phyloP scores from a whole-genome alignment of 2,797 vertebrate species.

The Lycodopsis pacificus region DNA sequence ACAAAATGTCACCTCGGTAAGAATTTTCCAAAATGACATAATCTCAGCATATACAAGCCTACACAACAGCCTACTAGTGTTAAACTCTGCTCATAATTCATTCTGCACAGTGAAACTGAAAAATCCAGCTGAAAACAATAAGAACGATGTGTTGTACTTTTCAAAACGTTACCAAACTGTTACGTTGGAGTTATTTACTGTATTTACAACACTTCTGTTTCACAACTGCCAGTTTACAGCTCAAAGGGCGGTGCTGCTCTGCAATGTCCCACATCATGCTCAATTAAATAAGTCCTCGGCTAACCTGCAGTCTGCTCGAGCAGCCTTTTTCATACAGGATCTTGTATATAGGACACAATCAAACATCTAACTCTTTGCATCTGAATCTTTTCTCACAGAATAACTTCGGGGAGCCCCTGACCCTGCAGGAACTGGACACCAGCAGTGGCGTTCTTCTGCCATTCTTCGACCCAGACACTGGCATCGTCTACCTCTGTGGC shows the following conservation, averaged over 20 bases:
- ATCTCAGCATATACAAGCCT: neutral
- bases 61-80: neutral
- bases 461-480: constrained; percentile 92
- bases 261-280: constrained; percentile 8
- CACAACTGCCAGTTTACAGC: constrained; percentile 40
- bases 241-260: constrained; percentile 4
- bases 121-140: neutral
- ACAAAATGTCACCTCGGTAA: neutral
- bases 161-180: constrained; percentile 8
- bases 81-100: neutral
- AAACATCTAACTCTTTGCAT: neutral
- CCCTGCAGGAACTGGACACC: constrained; percentile 92
- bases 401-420: constrained; percentile 86
- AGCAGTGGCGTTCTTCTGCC: constrained; percentile 93
- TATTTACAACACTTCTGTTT: constrained; percentile 31
- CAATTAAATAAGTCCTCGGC: constrained; percentile 10
- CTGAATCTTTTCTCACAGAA: constrained; percentile 66
- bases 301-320: constrained; percentile 20
- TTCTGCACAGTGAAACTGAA: neutral
- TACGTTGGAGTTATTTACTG: neutral
- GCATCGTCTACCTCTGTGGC: constrained; percentile 91
- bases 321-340: neutral
- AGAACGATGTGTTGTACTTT: neutral
- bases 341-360: neutral
- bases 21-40: neutral